phyloP scores from a whole-genome alignment of 2,797 vertebrate species.

The Anguilla anguilla region DNA sequence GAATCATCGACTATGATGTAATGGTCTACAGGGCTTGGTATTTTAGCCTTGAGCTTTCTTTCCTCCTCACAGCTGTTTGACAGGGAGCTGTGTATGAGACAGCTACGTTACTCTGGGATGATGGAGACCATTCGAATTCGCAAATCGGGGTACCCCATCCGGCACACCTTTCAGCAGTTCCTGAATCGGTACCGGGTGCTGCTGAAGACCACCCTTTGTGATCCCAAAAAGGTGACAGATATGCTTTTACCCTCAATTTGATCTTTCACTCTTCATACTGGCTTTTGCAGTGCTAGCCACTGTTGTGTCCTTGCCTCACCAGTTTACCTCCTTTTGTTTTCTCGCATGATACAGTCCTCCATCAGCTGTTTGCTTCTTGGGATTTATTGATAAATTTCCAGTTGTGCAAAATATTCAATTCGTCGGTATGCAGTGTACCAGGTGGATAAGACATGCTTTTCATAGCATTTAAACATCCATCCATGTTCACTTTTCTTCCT shows the following conservation, averaged over 20 bases:
- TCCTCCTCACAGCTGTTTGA: slow-evolving; percentile 68
- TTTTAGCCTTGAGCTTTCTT: not conserved
- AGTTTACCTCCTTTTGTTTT: too few relatives aligned
- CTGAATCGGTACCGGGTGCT: slow-evolving; percentile 66
- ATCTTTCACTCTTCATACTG: not conserved
- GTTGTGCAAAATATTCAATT: too few relatives aligned
- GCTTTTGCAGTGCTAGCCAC: not conserved
- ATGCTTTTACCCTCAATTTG: not conserved
- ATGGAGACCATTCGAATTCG: slow-evolving; percentile 79
- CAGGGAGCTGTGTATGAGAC: slow-evolving; percentile 72
- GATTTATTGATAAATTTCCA: too few relatives aligned
- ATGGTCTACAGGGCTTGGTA: not conserved
- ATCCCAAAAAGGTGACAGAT: slow-evolving; percentile 59
- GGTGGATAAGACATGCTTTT: too few relatives aligned
- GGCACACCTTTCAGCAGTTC: slow-evolving; percentile 76
- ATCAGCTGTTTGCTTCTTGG: too few relatives aligned
- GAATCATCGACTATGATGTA: not conserved
- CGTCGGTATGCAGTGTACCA: too few relatives aligned
- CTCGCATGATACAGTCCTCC: too few relatives aligned
- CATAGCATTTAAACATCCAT: too few relatives aligned
- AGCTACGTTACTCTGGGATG: slow-evolving; percentile 78
- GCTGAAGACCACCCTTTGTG: slow-evolving; percentile 52
- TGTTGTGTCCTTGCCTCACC: not conserved
- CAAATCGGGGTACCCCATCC: slow-evolving; percentile 74
- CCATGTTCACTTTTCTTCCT: too few relatives aligned